Evolutionary conservation across 2,797 vertebrate genomes (phyloP), one percentile per base, ranked within the genome.

Genomic region (Kryptopterus vitreolus): DNA sequence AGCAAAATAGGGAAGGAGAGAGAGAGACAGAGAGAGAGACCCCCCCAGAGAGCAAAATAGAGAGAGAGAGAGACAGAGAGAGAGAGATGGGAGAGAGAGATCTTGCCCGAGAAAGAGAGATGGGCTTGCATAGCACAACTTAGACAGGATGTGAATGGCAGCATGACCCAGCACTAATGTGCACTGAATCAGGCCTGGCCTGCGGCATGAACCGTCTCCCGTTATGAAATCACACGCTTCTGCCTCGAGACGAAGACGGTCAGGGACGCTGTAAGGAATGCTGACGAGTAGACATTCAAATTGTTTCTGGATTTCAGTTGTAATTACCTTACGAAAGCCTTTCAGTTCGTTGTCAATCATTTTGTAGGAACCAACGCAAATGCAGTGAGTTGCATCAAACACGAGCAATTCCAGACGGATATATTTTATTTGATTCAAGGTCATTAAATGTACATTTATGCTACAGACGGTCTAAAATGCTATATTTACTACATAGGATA

Each of bases 111-210:
- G 46, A 46, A 58, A 68, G 61, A 76, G 33, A 87, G 82, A 85
- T 50, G 65, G 69, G 68, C 66, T 76, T 69, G 35, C 69, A 50
- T 79, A 77, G 71, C 53, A 26, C n/a, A 69, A 31, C 80, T 77
- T 18, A 76, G 24, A 52, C 63, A 78, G 70, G 63, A 13, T 75
- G 85, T 80, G 87, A 89, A 85, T 81, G 87, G 83, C 83, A 87
- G 81, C 82, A 71, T 89, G 87, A 90, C 85, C 88, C 87, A 85
- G 85, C 80, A 85, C 83, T 86, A 87, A 89, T 83, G 85, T 76
- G 85, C 77, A 79, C 78, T 89, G 83, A 90, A 88, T 88, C 79
- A 81, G 82, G 38, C 71, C 71, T 73, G 80, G 84, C 66, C 86
- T 85, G 79, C 78, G 82, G 85, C 79, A 84, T 83, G 85, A 85